phyloP scores from a whole-genome alignment of 2,888 invertebrate species.

The Sminthurinus aureus region DNA sequence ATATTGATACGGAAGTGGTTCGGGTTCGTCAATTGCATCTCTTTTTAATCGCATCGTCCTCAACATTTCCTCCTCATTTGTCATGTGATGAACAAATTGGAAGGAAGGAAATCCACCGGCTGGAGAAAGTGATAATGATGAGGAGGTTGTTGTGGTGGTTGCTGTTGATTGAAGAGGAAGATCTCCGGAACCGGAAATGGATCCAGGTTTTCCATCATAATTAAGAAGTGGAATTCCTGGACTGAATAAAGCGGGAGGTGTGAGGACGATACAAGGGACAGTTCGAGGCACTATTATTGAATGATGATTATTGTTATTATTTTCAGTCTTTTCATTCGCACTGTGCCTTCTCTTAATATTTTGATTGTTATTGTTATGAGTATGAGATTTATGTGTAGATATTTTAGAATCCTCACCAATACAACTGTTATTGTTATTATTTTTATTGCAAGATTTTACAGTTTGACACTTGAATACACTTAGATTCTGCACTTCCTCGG shows the following conservation, averaged over 20 bases:
- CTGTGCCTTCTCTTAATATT: background rate
- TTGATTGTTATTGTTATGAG: background rate
- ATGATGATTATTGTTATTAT: background rate
- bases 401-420: background rate
- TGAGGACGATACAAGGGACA: slow-evolving; percentile 53
- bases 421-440: background rate
- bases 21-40: background rate
- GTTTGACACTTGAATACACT: background rate
- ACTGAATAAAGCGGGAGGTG: slow-evolving; percentile 40
- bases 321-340: background rate
- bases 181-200: background rate
- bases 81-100: background rate
- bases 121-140: background rate
- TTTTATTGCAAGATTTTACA: background rate
- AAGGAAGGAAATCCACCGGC: slow-evolving; percentile 2
- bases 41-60: background rate
- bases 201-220: background rate
- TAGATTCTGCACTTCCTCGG: background rate
- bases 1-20: background rate
- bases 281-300: slow-evolving; percentile 45
- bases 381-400: background rate
- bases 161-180: background rate
- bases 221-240: slow-evolving; percentile 10
- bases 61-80: too few species aligned
- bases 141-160: background rate